Base-by-base conservation (phyloP, 2,113 vertebrate species). In the Vidua chalybeata region DNA sequence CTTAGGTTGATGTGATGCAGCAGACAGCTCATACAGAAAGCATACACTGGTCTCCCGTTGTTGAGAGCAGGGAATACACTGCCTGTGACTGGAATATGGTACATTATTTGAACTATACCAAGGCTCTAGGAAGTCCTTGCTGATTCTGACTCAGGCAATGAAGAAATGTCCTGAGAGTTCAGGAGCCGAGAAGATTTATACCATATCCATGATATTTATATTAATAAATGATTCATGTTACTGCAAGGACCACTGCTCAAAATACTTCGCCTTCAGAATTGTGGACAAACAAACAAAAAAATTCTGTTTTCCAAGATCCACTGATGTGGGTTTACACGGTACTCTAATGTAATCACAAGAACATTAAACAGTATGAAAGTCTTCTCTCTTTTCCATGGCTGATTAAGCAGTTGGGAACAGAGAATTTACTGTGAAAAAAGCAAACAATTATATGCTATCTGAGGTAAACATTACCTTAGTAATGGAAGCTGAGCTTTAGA, bases 401-500 rank as follows among this genome's bases (percentile, higher is more conserved):
- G 98, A 99, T 98, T 98, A 98, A 98, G 98, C 99, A 97, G 98
- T 91, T 97, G 98, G 98, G 98, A 99, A 96, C 96, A 96, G 94
- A 98, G 97, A 98, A 97, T 98, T 98, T 98, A 97, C 97, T 88
- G 96, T 96, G 98, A 98, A 97, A 97, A 98, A 97, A 97, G 98
- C 98, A 98, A 97, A 98, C 98, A 98, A 98, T 98, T 98, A 98
- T 96, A 98, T 94, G 97, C 98, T 97, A 98, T 99, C 98, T 96
- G 98, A 98, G 98, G 98, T 98, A 98, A 98, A 99, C 98, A 99
- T 98, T 98, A 99, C 99, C 98, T 99, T 98, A 97, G 98, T 98
- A 98, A 98, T 97, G 97, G 98, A 98, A 98, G 98, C 98, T 90
- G 95, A 97, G 98, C 97, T 97, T 98, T 98, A 97, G 97, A 98